Conservation (phyloP, 2,797 vertebrate species). For the Chloroceryle amazona region DNA sequence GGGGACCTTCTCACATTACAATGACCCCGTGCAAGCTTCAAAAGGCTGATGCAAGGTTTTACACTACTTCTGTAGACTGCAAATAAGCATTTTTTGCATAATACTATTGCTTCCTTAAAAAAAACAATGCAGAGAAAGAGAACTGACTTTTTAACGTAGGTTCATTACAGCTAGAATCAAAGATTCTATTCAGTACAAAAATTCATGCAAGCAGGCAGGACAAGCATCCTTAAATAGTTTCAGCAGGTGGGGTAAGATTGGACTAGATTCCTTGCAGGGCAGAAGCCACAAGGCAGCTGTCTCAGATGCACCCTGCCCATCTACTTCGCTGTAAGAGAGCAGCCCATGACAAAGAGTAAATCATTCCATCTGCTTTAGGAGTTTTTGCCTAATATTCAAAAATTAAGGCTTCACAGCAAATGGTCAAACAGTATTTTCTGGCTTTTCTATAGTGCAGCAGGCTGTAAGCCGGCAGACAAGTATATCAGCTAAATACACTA, state of each 20-base stretch:
- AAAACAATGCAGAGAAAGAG: neutral
- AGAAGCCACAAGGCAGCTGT: neutral
- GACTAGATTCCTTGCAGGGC: neutral
- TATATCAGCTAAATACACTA: neutral
- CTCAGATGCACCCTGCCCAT: neutral
- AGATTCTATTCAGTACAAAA: neutral
- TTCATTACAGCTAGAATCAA: neutral
- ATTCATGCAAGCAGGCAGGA: neutral
- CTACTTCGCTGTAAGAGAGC: neutral
- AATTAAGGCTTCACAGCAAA: neutral
- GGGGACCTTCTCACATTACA: neutral
- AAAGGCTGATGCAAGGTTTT: neutral
- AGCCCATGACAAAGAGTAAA: neutral
- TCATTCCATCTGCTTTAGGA: too few relatives aligned
- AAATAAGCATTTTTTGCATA: neutral
- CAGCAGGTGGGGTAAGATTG: neutral
- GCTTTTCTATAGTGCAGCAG: neutral
- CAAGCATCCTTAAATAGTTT: neutral
- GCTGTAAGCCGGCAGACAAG: neutral
- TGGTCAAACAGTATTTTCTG: neutral
- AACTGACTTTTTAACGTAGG: neutral
- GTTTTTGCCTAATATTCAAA: neutral
- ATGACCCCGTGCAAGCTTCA: neutral
- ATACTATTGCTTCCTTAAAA: neutral
- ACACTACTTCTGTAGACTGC: neutral